These are phyloP conservation scores for Solenopsis invicta DNA, from an alignment of 1,140 invertebrate genomes.

Conservation along the genomic window DNA sequence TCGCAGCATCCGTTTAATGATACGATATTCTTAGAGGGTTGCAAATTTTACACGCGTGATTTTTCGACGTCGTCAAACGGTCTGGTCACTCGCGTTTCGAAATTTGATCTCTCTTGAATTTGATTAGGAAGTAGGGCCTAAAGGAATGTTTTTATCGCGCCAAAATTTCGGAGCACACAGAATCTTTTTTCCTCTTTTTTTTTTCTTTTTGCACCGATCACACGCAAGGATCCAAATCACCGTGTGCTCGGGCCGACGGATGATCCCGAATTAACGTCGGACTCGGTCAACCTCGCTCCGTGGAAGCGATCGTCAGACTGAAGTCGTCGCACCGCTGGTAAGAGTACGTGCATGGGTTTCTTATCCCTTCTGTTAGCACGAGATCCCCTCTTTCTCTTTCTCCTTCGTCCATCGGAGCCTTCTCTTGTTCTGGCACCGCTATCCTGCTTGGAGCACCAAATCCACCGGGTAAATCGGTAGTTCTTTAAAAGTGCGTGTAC, in stretches of 20 bases:
- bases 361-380: conserved; percentile 82
- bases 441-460: neutral
- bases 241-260: conserved; percentile 19
- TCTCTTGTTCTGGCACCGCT: conserved; percentile 19
- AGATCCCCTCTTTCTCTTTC: conserved; percentile 66
- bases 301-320: conserved; percentile 85
- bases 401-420: conserved; percentile 13
- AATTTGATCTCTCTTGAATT: conserved; percentile 7
- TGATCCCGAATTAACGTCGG: conserved; percentile 35
- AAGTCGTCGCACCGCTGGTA: conserved; percentile 81
- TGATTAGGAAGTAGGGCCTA: neutral
- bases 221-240: conserved; percentile 2
- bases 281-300: conserved; percentile 82
- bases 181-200: neutral
- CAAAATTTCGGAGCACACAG: conserved; percentile 33
- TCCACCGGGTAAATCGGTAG: neutral
- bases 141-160: neutral
- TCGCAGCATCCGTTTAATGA: neutral
- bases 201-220: conserved; percentile 33
- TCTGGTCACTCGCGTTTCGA: neutral
- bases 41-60: neutral
- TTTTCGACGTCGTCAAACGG: neutral
- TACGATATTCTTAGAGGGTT: neutral
- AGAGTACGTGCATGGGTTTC: conserved; percentile 83
- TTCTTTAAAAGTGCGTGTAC: neutral